These are phyloP conservation scores for Sminthurides bifidus DNA, from an alignment of 1,140 invertebrate genomes.

Conservation along the genomic window DNA sequence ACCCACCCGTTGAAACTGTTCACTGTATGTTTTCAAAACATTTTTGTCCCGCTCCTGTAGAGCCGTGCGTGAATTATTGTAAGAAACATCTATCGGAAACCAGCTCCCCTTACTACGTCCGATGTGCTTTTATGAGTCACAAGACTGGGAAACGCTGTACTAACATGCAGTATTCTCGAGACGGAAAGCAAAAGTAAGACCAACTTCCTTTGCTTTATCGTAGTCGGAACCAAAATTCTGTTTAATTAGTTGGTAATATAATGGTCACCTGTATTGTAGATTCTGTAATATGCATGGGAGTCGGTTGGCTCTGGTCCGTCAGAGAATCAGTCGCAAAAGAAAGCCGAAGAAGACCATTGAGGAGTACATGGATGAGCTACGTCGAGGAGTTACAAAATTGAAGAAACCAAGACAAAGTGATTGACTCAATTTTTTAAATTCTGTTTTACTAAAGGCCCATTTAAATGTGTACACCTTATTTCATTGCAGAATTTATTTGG, in stretches of 20 bases:
- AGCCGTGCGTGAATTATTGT: not conserved
- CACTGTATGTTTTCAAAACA: conserved; percentile 5
- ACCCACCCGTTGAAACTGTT: not conserved
- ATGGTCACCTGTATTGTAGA: not conserved
- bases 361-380: not conserved
- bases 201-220: not conserved
- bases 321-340: not conserved
- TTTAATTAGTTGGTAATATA: not conserved
- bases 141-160: not conserved
- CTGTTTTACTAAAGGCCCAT: not conserved
- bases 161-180: conserved; percentile 1
- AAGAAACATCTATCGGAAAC: conserved; percentile 3
- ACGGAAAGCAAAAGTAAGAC: conserved; percentile 3
- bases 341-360: not conserved
- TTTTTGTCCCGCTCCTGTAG: not conserved
- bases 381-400: not conserved
- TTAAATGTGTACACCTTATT: no score
- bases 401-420: not conserved
- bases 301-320: not conserved
- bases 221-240: not conserved
- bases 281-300: conserved; percentile 6
- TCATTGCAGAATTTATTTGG: no score
- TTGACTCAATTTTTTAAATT: not conserved
- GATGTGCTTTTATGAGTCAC: not conserved
- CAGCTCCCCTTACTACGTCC: conserved; percentile 3